Conservation (phyloP, 23 tunicate genomes). For the Ciona savignyi region DNA sequence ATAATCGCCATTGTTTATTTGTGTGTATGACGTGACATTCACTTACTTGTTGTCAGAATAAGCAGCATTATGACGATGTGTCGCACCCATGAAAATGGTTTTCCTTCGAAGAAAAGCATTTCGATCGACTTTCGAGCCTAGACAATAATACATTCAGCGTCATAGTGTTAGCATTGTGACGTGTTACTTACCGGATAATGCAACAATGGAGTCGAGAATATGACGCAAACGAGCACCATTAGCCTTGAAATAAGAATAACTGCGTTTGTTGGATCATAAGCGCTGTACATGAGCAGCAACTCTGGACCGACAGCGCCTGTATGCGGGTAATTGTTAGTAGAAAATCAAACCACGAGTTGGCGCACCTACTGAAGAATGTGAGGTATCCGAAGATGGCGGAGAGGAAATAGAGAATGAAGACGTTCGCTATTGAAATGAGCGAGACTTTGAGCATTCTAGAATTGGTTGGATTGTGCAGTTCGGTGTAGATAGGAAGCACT, state of each 20-base stretch:
- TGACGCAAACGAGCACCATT: slow-evolving; percentile 97
- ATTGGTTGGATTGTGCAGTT: slow-evolving; percentile 75
- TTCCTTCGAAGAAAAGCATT: slow-evolving; percentile 59
- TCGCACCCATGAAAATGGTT: slow-evolving; percentile 85
- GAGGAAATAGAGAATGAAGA: slow-evolving; percentile 79
- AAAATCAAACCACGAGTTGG: background rate
- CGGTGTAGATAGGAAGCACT: slow-evolving; percentile 93
- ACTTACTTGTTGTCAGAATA: slow-evolving; percentile 68
- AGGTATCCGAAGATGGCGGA: slow-evolving; percentile 95
- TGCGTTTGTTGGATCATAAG: slow-evolving; percentile 70
- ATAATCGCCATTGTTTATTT: background rate
- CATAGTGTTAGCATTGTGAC: background rate
- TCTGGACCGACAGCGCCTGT: slow-evolving; percentile 94
- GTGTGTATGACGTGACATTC: background rate
- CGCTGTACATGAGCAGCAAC: slow-evolving; percentile 95
- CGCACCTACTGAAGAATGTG: slow-evolving; percentile 86
- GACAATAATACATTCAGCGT: background rate
- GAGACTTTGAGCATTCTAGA: slow-evolving; percentile 77
- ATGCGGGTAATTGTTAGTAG: background rate
- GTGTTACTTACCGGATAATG: slow-evolving; percentile 87
- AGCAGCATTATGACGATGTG: slow-evolving; percentile 78
- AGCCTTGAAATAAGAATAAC: slow-evolving; percentile 84
- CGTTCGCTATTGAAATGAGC: slow-evolving; percentile 75
- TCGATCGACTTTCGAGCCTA: slow-evolving; percentile 77
- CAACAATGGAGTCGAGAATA: slow-evolving; percentile 94